Evolutionary conservation across 2,888 invertebrate species (phyloP).

Genomic region (Rotaria socialis): DNA sequence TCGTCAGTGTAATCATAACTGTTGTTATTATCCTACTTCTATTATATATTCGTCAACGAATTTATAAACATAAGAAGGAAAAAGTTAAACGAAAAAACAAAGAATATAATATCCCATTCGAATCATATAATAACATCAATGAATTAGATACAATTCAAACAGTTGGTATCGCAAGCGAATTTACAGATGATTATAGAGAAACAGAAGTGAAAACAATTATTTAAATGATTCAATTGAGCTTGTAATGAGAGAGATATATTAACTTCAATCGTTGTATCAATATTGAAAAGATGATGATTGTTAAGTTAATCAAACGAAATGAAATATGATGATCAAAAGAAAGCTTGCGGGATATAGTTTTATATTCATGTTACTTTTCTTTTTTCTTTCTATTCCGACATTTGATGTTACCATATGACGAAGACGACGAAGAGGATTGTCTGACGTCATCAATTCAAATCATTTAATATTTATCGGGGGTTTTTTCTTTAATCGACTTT

Average conservation of each 20-base stretch:
- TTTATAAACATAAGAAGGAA: not conserved
- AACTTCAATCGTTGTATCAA: not conserved
- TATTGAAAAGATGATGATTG: constrained; percentile 29
- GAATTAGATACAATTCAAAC: not conserved
- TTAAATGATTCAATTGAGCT: constrained; percentile 25
- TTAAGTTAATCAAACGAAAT: constrained; percentile 29
- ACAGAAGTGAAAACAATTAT: constrained; percentile 8
- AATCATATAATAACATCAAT: not conserved
- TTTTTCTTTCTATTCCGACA: too few relatives aligned
- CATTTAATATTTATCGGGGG: not conserved
- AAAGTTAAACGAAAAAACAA: not conserved
- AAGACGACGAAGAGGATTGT: not conserved
- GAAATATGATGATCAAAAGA: constrained; percentile 26
- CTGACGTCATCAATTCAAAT: not conserved
- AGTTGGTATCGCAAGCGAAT: not conserved
- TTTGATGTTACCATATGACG: not conserved
- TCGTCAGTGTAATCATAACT: not conserved
- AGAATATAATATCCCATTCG: not conserved
- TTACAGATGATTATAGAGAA: not conserved
- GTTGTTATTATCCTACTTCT: not conserved
- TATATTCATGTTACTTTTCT: too few relatives aligned
- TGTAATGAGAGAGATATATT: not conserved
- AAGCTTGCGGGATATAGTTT: constrained; percentile 7
- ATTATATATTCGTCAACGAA: not conserved
- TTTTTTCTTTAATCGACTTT: constrained; percentile 26